Conservation (phyloP, 2,113 vertebrate genomes). For the Zapornia atra region DNA sequence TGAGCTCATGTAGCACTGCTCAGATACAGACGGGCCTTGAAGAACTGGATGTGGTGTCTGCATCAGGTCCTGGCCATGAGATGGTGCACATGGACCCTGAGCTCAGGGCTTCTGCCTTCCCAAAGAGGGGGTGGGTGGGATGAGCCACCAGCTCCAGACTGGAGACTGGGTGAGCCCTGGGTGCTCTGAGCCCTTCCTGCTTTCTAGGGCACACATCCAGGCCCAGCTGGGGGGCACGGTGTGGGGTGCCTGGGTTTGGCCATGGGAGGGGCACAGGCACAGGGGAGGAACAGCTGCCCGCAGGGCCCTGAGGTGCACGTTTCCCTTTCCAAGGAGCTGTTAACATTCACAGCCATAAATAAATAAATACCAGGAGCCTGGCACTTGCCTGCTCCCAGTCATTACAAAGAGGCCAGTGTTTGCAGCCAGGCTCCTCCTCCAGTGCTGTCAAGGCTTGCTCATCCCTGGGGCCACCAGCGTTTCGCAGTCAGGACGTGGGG, state of each 20-base stretch:
- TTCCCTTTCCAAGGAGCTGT: not conserved
- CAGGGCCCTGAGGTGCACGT: not conserved
- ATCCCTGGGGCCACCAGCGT: not conserved
- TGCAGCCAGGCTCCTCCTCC: not conserved
- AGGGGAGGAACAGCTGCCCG: not conserved
- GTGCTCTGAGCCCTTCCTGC: not conserved
- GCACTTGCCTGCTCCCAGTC: not conserved
- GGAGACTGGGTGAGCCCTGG: not conserved
- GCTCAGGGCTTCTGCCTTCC: not conserved
- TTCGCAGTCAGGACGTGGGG: not conserved
- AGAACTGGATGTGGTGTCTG: not conserved
- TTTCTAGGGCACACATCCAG: fast-evolving
- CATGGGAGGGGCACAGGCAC: fast-evolving
- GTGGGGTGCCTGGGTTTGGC: not conserved
- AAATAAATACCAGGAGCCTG: not conserved
- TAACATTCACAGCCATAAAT: not conserved
- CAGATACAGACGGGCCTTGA: not conserved
- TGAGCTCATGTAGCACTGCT: not conserved
- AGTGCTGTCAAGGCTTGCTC: not conserved
- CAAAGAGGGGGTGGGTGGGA: fast-evolving
- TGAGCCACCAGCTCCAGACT: not conserved
- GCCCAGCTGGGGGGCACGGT: fast-evolving
- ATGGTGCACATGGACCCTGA: not conserved
- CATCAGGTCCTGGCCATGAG: not conserved
- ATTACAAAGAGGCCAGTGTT: not conserved